Evolutionary conservation across 2,888 invertebrate species (phyloP).

Genomic region (Drosophila quinaria): DNA sequence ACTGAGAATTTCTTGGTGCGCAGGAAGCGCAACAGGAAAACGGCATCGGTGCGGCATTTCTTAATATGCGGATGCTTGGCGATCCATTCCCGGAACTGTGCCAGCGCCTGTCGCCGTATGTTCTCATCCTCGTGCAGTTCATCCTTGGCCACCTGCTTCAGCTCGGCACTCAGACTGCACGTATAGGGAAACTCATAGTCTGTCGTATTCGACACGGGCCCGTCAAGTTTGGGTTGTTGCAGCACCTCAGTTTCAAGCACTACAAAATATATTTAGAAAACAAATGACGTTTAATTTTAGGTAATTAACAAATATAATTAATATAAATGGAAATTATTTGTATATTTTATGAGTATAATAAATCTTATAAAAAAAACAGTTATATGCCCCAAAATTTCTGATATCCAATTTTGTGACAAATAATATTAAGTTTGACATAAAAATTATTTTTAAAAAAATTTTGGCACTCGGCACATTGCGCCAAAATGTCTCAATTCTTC

Average conservation of each 20-base stretch:
- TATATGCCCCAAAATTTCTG: too few species aligned
- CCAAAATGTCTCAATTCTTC: too few species aligned
- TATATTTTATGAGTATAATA: too few species aligned
- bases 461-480: too few species aligned
- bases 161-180: slow-evolving; percentile 83
- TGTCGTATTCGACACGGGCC: slow-evolving; percentile 73
- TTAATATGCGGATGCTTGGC: slow-evolving; percentile 93
- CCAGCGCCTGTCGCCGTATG: slow-evolving; percentile 90
- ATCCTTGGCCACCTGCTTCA: slow-evolving; percentile 88
- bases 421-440: too few species aligned
- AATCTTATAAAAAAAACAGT: too few species aligned
- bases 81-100: slow-evolving; percentile 93
- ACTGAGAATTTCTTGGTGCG: slow-evolving; percentile 95
- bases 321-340: background rate
- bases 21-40: slow-evolving; percentile 93
- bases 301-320: background rate
- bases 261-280: slow-evolving; percentile 48
- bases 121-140: slow-evolving; percentile 93
- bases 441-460: too few species aligned
- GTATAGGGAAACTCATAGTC: slow-evolving; percentile 84
- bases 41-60: slow-evolving; percentile 92
- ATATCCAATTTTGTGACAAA: too few species aligned
- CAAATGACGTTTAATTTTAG: background rate
- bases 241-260: slow-evolving; percentile 85
- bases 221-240: slow-evolving; percentile 79